Base-by-base conservation (phyloP, 2,888 invertebrate species). In the Dexiosoma caninum region DNA sequence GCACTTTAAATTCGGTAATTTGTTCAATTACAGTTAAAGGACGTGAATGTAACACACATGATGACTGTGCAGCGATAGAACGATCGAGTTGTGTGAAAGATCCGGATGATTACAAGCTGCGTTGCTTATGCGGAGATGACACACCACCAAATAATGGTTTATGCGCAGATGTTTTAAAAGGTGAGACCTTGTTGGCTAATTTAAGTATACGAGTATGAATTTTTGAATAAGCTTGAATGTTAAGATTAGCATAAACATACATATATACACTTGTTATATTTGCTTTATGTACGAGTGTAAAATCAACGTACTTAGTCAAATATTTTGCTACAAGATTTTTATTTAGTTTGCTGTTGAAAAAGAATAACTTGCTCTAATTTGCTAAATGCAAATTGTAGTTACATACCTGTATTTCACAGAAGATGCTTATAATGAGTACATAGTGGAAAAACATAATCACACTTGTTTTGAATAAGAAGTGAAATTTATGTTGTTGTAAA, bases 61-160 rank as follows among this genome's bases (percentile, higher is more conserved):
- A 92, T 1, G 94, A 94, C 59, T 94, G 94, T 85, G 91, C 91
- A 0, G 92, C 92, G 1, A 93, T 94, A 83, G 92, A 91, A 84
- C 92, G 92, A 83, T 93, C 93, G 1, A 93, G 94, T 16, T 95
- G 94, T 83, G 93, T 94, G 10, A 89, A 92, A 69, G 94, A 94
- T 35, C 91, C 92, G 57, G 92, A 92, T 83, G 94, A 94, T 85
- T 90, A 92, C 1, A 91, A 91, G 82, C 91, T 92, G 14, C 91
- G 94, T 6, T 95, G 95, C 84, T 92, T 94, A 0, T 95, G 95
- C 81, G 94, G 94, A 0, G 94, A 95, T 89, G 94, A 94, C 87
- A 89, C 92, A 2, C 91, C 93, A 0, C 94, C 95, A 0, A 87
- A 92, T 8, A 94, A 94, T 84, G 94, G 94, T 8, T 91, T 92